phyloP scores from a whole-genome alignment of 2,888 invertebrate species.

The Lymantria dispar region DNA sequence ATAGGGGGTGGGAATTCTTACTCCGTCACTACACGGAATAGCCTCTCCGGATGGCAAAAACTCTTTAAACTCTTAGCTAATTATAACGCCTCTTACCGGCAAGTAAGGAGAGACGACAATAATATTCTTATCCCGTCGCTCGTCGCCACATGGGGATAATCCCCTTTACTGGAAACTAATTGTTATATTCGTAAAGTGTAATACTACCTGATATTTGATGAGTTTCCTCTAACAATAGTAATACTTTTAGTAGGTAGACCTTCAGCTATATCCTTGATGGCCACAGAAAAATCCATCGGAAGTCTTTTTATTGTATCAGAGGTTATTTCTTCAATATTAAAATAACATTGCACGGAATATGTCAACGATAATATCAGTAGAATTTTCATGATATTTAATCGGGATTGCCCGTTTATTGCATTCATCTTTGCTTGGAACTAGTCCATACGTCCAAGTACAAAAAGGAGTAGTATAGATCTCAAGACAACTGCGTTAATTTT shows the following conservation, averaged over 20 bases:
- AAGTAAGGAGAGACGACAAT: too few species aligned
- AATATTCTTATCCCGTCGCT: too few species aligned
- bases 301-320: slow-evolving; percentile 49
- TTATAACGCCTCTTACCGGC: too few species aligned
- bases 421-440: too few species aligned
- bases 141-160: too few species aligned
- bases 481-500: too few species aligned
- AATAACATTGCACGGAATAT: slow-evolving; percentile 40
- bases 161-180: background rate
- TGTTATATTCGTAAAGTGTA: background rate
- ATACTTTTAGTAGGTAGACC: slow-evolving; percentile 60
- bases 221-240: slow-evolving; percentile 66
- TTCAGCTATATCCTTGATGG: slow-evolving; percentile 69
- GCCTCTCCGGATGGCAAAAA: too few species aligned
- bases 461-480: too few species aligned
- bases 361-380: slow-evolving; percentile 22
- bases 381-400: slow-evolving; percentile 4
- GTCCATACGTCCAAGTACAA: too few species aligned
- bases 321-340: slow-evolving; percentile 55
- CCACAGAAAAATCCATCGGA: slow-evolving; percentile 59
- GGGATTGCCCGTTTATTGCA: background rate
- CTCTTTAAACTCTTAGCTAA: too few species aligned
- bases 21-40: too few species aligned
- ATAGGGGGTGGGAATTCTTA: too few species aligned
- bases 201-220: slow-evolving; percentile 62